These are phyloP conservation scores for Columba livia DNA, from an alignment of 2,113 vertebrate genomes.

Conservation along the genomic window DNA sequence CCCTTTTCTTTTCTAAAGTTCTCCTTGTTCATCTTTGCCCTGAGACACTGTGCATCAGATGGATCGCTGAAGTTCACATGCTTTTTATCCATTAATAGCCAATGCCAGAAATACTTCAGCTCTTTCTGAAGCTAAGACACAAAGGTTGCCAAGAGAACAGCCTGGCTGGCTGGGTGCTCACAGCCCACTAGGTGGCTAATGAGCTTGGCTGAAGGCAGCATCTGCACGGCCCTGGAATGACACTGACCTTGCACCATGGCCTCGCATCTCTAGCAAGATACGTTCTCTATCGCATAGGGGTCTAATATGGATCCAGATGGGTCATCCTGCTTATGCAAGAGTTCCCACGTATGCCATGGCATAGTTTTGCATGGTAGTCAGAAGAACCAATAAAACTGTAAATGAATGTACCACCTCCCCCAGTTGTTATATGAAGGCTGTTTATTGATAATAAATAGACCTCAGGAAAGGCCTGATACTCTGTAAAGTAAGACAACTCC, in stretches of 20 bases:
- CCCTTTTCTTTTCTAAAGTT: not conserved
- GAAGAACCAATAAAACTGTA: not conserved
- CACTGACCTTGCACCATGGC: not conserved
- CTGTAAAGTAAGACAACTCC: not conserved
- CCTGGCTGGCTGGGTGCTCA: not conserved
- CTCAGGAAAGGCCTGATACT: not conserved
- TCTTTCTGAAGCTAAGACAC: not conserved
- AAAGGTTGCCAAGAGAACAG: not conserved
- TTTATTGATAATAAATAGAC: not conserved
- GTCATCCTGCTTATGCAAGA: not conserved
- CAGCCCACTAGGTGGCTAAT: not conserved
- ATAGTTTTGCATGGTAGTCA: not conserved
- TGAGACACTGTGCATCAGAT: not conserved
- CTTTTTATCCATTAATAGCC: conserved; percentile 53
- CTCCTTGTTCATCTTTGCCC: conserved; percentile 35
- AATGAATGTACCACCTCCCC: not conserved
- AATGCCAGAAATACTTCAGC: conserved; percentile 35
- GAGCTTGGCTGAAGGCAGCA: not conserved
- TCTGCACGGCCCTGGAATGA: not conserved
- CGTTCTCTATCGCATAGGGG: not conserved
- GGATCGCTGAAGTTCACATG: conserved; percentile 16
- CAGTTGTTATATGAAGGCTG: not conserved
- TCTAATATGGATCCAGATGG: not conserved
- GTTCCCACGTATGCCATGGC: not conserved
- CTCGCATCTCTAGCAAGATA: not conserved